These are phyloP conservation scores for Mallotus villosus DNA, from an alignment of 2,797 vertebrate species.

Conservation along the genomic window DNA sequence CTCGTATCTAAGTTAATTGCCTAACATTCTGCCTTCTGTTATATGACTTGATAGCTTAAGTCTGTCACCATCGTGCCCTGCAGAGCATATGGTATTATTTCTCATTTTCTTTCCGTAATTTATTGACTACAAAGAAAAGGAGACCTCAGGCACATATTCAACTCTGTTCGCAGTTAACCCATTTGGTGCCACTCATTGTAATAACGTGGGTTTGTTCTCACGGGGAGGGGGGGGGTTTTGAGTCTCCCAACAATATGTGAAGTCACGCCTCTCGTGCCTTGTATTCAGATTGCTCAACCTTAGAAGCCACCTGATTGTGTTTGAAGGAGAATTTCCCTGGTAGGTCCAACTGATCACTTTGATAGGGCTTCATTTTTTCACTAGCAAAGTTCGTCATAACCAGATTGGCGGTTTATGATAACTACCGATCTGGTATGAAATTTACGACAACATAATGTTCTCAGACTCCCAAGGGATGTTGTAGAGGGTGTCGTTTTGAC, in stretches of 20 bases:
- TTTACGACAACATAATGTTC: neutral
- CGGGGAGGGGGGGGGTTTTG: constrained; percentile 4
- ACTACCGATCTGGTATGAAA: neutral
- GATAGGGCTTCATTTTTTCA: too few relatives aligned
- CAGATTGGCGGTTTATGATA: too few relatives aligned
- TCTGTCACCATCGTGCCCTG: constrained; percentile 1
- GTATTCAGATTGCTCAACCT: constrained; percentile 15
- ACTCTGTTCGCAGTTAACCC: too few relatives aligned
- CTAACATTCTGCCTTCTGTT: constrained; percentile 4
- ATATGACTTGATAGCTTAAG: constrained; percentile 15
- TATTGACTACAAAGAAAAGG: neutral
- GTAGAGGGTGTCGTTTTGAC: neutral
- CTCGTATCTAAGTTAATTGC: constrained; percentile 13
- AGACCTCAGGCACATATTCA: neutral
- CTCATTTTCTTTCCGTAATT: neutral
- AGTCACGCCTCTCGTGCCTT: constrained; percentile 46
- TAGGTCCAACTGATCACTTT: constrained; percentile 23
- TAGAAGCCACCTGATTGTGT: constrained; percentile 22
- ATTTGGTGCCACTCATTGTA: neutral
- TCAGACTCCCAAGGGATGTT: neutral
- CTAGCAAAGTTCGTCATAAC: too few relatives aligned
- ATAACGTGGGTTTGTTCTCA: neutral
- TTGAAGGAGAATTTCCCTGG: constrained; percentile 24
- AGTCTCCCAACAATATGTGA: constrained; percentile 19
- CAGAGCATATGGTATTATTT: neutral